These are phyloP conservation scores for Mylabris sibirica DNA, from an alignment of 2,888 invertebrate genomes.

Conservation along the genomic window DNA sequence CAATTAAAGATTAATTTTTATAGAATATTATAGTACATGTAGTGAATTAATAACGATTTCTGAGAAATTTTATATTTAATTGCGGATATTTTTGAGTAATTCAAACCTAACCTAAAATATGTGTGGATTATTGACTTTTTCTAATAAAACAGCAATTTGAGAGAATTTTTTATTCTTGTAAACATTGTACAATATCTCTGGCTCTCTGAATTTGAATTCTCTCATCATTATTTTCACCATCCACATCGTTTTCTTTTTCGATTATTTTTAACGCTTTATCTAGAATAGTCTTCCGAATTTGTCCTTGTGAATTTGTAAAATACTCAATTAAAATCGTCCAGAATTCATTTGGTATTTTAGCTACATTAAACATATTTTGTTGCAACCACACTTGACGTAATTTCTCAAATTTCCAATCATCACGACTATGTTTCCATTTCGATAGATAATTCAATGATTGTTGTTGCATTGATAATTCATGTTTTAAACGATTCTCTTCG, in stretches of 20 bases:
- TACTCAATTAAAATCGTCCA: constrained; percentile 76
- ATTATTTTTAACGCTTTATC: constrained; percentile 72
- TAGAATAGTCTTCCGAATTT: constrained; percentile 68
- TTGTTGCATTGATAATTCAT: constrained; percentile 66
- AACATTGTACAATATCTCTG: constrained; percentile 71
- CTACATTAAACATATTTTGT: constrained; percentile 71
- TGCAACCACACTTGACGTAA: constrained; percentile 78
- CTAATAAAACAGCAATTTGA: constrained; percentile 9
- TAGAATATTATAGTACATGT: too few species aligned
- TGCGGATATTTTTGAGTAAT: too few species aligned
- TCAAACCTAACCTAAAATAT: too few species aligned
- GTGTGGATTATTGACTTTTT: too few species aligned
- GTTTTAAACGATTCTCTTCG: constrained; percentile 64
- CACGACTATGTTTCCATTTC: constrained; percentile 75
- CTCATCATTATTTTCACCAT: constrained; percentile 59
- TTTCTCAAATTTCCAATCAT: constrained; percentile 84
- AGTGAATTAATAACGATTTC: too few species aligned
- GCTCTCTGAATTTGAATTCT: constrained; percentile 67
- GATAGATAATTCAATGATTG: constrained; percentile 73
- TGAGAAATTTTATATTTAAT: too few species aligned
- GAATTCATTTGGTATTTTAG: constrained; percentile 67
- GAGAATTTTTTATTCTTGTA: constrained; percentile 61
- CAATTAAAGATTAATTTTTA: too few species aligned
- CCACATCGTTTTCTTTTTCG: constrained; percentile 66
- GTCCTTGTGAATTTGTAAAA: constrained; percentile 74